Base-by-base conservation (phyloP, 2,888 invertebrate species). In the Tridacna crocea region DNA sequence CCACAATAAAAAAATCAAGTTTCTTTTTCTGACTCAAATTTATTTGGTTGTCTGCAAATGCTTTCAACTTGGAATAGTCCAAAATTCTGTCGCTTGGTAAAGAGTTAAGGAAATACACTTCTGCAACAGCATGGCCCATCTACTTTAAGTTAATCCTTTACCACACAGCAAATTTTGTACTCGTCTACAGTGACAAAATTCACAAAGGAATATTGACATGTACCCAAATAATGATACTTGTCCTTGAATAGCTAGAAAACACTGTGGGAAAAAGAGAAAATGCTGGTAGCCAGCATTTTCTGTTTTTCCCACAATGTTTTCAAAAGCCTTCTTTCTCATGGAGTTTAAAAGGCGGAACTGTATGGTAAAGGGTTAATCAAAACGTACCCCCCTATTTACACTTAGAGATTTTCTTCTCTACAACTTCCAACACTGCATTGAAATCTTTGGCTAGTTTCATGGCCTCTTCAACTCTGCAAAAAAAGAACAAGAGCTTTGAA, bases 401-500 rank as follows among this genome's bases (percentile, higher is more conserved):
- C 58, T 80, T 80, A 27, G 60, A 60, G 47, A 80, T 72, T 24
- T 80, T 80, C 36, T 80, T 80, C n/a, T 80, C 79, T 12, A 80
- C 75, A 51, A 75, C 70, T 60, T 80, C 79, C 22, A 80, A 55
- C 47, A 75, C 60, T 19, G 75, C 24, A 48, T 63, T 26, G 51
- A 80, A 80, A 24, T 80, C 79, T 72, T 70, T 70, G 22, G 79
- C 60, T 26, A 75, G 22, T 72, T 80, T 80, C 66, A 70, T 75
- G 12, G 79, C 79, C 36, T 80, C 79, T 47, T 80, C 70, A 26
- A 80, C 72, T 60, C 79, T 80, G 79, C 60, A 75, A 80, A 58
- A 36, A 0, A 68, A 48, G 24, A 12, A 26, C 17, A 36, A 15
- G 13, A 24, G 48, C 10, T 17, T 17, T 12, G 19, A 15, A n/a